Base-by-base conservation (phyloP, 2,888 invertebrate species). In the Aradus depressus region DNA sequence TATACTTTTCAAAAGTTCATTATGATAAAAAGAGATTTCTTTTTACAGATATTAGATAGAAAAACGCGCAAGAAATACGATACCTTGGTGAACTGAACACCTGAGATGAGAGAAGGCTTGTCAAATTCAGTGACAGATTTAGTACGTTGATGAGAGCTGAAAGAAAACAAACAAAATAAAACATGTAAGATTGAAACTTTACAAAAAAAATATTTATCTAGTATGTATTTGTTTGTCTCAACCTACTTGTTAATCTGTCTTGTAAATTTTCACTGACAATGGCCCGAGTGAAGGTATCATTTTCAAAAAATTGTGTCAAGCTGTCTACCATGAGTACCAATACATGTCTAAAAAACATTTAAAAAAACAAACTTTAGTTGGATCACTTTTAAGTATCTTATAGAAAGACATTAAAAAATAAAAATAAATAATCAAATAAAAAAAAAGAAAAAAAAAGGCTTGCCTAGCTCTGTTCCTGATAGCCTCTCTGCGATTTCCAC, bases 251-350 rank as follows among this genome's bases (percentile, higher is more conserved):
- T 44, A 67, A 64, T 53, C 66, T 63, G 47, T 63, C 63, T 52
- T 63, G 62, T 12, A 64, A 58, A 31, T 63, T 62, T 37, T 62
- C 64, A 37, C 60, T 62, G 50, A 41, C 59, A 55, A 53, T 60
- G 54, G 54, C 60, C 58, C 41, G 61, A 62, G 32, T 63, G 64
- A 54, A 44, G 21, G 64, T 62, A 52, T 67, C 66, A 51, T 68
- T 68, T 58, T 72, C 70, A 49, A 74, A 68, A 58, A 72, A 72
- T 51, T 68, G 65, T 6, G 68, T 71, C 55, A 75, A 62, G 28
- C 67, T 67, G 52, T 72, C 70, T 3, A 73, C 68, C 60, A 72
- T 70, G 3, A 67, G 60, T 44, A 68, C 68, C 26, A 75, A 62
- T 4, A 68, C 67, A 58, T 69, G 67, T 51, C 74, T 65, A 32